Evolutionary conservation across 2,888 invertebrate genomes (phyloP).

Genomic region (Mesorhabditis belari): DNA sequence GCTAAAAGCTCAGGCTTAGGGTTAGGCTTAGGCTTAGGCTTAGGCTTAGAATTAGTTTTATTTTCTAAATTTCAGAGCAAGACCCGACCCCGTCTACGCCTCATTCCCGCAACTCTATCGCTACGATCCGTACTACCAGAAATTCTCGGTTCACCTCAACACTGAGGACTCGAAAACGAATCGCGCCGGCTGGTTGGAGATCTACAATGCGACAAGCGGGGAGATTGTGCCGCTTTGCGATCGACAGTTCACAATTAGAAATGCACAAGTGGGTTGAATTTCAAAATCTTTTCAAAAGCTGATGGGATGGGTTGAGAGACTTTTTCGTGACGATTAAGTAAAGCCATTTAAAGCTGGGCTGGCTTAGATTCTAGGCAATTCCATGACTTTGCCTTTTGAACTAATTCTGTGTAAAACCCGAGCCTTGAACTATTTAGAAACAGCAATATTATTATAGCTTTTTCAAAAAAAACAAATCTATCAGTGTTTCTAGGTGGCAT

Average conservation of each 20-base stretch:
- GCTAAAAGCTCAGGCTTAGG: no score
- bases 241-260: conserved; percentile 84
- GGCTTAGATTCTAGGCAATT: background rate
- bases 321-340: no score
- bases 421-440: no score
- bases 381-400: background rate
- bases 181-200: conserved; percentile 54
- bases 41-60: no score
- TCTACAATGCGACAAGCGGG: conserved; percentile 85
- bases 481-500: conserved; percentile 63
- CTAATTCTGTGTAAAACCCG: background rate
- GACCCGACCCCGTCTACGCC: conserved; percentile 38
- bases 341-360: no score
- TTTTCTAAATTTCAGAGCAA: conserved; percentile 10
- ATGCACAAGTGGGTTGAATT: conserved; percentile 63
- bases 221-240: conserved; percentile 98
- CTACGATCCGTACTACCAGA: conserved; percentile 49
- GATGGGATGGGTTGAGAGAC: no score
- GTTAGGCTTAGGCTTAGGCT: no score
- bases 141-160: conserved; percentile 33
- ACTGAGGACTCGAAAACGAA: conserved; percentile 28
- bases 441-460: no score
- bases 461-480: no score
- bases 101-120: conserved; percentile 48
- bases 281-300: no score